Evolutionary conservation across 2,113 vertebrate species (phyloP).

Genomic region (Tychaedon coryphoeus): DNA sequence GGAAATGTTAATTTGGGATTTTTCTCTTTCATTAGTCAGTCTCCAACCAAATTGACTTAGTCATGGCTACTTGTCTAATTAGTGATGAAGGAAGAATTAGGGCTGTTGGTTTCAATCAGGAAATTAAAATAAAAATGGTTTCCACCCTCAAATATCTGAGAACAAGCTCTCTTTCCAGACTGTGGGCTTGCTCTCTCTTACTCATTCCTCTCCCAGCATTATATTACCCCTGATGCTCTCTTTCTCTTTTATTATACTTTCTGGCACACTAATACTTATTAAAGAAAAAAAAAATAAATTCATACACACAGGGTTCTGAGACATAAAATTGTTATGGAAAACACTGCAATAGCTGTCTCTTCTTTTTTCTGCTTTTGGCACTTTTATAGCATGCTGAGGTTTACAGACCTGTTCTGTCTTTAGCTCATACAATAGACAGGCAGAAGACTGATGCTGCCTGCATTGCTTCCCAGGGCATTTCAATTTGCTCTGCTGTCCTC

Average conservation of each 20-base stretch:
- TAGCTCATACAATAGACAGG: background rate
- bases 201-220: background rate
- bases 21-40: background rate
- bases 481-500: background rate
- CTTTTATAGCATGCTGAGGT: background rate
- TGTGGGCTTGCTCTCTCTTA: rapidly evolving
- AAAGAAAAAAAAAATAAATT: slow-evolving; percentile 1
- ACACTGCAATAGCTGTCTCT: background rate
- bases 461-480: background rate
- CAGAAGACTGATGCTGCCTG: background rate
- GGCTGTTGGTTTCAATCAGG: background rate
- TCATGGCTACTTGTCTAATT: background rate
- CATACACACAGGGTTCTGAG: background rate
- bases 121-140: background rate
- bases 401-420: background rate
- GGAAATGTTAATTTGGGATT: background rate
- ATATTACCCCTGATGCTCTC: background rate
- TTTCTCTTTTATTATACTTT: background rate
- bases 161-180: background rate
- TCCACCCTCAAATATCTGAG: background rate
- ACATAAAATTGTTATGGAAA: background rate
- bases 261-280: background rate
- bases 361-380: background rate
- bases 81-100: background rate
- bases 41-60: background rate